Evolutionary conservation across 1,140 invertebrate genomes (phyloP).

Genomic region (Euschistus heros): DNA sequence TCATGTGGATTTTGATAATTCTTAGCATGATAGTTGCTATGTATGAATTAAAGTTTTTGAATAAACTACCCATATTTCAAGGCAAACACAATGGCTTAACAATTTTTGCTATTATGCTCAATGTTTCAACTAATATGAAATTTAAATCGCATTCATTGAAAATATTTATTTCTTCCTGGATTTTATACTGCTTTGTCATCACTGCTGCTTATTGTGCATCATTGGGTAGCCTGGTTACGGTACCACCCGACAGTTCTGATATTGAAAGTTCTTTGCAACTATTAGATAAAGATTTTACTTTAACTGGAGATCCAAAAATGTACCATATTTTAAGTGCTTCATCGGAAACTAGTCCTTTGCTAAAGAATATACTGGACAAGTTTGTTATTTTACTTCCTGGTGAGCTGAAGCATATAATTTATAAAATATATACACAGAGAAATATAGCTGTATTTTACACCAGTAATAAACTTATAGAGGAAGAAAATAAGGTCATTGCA

Average conservation of each 20-base stretch:
- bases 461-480: conserved; percentile 27
- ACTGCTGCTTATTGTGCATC: conserved; percentile 29
- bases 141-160: conserved; percentile 21
- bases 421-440: conserved; percentile 24
- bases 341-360: conserved; percentile 25
- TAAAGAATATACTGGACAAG: conserved; percentile 26
- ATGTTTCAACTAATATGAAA: conserved; percentile 25
- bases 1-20: conserved; percentile 22
- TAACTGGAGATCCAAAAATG: conserved; percentile 30
- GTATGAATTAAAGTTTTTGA: neutral
- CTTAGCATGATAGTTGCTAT: conserved; percentile 3
- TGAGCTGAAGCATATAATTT: conserved; percentile 25
- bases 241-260: conserved; percentile 28
- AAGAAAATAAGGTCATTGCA: conserved; percentile 14
- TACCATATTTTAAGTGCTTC: conserved; percentile 30
- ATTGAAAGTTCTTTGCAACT: conserved; percentile 27
- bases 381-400: conserved; percentile 30
- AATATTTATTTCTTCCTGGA: conserved; percentile 28
- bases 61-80: neutral
- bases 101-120: conserved; percentile 25
- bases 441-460: conserved; percentile 29
- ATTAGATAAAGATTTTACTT: conserved; percentile 27
- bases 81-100: neutral
- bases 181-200: conserved; percentile 30
- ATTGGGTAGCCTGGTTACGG: conserved; percentile 31